A percentile compares a stretch with the other conserved stretches of the same genome.
phyloP scores from a whole-genome alignment of 2,113 vertebrate species.

The Thinocorus orbignyianus region DNA sequence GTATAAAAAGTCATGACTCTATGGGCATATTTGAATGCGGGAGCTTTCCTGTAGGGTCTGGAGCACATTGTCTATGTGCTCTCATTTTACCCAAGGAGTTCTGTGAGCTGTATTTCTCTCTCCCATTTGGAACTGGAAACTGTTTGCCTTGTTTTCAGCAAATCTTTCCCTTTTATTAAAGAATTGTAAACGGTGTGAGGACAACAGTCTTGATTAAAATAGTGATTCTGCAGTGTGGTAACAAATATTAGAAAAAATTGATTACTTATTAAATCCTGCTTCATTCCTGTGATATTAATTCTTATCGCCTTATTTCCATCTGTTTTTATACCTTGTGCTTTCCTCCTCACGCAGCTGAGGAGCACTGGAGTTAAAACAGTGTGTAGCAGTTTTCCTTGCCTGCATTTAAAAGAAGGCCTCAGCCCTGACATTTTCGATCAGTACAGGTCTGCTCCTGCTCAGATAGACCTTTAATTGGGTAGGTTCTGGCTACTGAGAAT shows the following conservation, averaged over 20 bases:
- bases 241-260: not conserved
- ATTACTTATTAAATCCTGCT: not conserved
- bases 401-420: not conserved
- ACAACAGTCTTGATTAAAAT: not conserved
- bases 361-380: not conserved
- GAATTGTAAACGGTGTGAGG: not conserved
- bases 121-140: not conserved
- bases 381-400: not conserved
- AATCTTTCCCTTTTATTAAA: not conserved
- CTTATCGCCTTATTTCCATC: not conserved
- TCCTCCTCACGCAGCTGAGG: not conserved
- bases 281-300: not conserved
- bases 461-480: not conserved
- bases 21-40: not conserved
- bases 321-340: not conserved
- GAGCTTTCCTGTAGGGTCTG: not conserved
- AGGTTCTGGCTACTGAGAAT: not conserved
- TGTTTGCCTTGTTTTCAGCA: not conserved
- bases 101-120: not conserved
- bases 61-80: not conserved
- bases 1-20: not conserved
- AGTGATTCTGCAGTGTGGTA: not conserved
- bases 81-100: not conserved
- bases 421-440: not conserved
- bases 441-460: not conserved